Evolutionary conservation across 2,113 vertebrate genomes (phyloP).

Genomic region (Rallus limicola): DNA sequence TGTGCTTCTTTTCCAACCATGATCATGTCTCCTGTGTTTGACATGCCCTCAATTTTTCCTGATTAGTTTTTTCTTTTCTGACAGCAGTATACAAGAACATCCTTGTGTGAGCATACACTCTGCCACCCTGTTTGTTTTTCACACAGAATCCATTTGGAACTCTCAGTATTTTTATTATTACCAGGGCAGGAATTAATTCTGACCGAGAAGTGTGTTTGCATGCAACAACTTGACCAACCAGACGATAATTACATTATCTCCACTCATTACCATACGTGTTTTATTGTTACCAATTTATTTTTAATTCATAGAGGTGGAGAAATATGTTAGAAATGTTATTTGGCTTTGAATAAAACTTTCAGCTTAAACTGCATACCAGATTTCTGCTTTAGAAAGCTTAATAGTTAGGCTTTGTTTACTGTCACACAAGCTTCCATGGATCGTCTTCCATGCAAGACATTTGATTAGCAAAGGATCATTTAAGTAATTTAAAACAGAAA

Average conservation of each 20-base stretch:
- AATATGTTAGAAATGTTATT: background rate
- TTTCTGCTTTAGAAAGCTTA: background rate
- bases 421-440: background rate
- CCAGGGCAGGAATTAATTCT: background rate
- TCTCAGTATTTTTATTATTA: background rate
- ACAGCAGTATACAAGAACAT: background rate
- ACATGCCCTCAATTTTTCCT: background rate
- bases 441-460: background rate
- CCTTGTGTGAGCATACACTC: background rate
- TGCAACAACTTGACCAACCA: background rate
- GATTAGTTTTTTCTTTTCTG: background rate
- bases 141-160: background rate
- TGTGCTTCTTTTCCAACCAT: background rate
- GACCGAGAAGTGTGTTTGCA: background rate
- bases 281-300: background rate
- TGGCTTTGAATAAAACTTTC: background rate
- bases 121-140: background rate
- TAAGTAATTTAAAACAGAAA: background rate
- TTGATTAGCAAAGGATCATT: background rate
- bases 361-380: background rate
- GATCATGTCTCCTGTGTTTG: background rate
- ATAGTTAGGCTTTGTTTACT: background rate
- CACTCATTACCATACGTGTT: background rate
- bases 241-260: background rate
- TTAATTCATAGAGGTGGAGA: background rate